Evolutionary conservation across 2,797 vertebrate genomes (phyloP), one percentile per base, ranked within the genome.

Genomic region (Gallinago solitaria): DNA sequence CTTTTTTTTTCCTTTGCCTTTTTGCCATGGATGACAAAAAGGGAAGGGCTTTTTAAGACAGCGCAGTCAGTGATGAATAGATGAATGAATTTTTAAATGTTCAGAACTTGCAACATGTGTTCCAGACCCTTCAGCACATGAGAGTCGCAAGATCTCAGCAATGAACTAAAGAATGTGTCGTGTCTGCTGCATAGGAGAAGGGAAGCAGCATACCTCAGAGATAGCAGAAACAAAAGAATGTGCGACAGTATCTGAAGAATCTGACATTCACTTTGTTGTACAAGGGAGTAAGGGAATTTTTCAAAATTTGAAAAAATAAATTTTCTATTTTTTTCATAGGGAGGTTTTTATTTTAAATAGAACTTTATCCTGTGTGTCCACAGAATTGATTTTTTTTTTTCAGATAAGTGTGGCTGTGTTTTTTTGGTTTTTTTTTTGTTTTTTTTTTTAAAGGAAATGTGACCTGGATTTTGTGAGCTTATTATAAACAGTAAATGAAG

Each of bases 201-300:
- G 95, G 96, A 96, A 94, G 68, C 93, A 94, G 96, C 87, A 35
- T 90, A 89, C 47, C 95, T 96, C 95, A 78, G 93, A 94, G 95
- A 97, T 95, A 97, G 94, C 87, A 97, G 97, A 94, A 97, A 98
- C 98, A 98, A 98, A 98, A 98, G 98, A 96, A 95, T 84, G 94
- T 93, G 88, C 84, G 83, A 95, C 96, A 97, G 77, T 92, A 93
- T 97, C 20, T 87, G 96, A 96, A 97, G 97, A 97, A 96, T 96
- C 97, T 96, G 97, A 95, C 95, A 92, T 95, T 97, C 47, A 95
- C 97, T 98, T 98, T 97, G 97, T 97, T 81, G 6, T 97, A 80
- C 83, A 91, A 57, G 97, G 94, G 90, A 97, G 90, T 97, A 86
- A 96, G 97, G 96, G 96, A 97, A 95, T 97, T 83, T 73, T 94